Evolutionary conservation across 2,888 invertebrate genomes (phyloP), one percentile per base, ranked within the genome.

Genomic region (Agrenia bidenticulata): DNA sequence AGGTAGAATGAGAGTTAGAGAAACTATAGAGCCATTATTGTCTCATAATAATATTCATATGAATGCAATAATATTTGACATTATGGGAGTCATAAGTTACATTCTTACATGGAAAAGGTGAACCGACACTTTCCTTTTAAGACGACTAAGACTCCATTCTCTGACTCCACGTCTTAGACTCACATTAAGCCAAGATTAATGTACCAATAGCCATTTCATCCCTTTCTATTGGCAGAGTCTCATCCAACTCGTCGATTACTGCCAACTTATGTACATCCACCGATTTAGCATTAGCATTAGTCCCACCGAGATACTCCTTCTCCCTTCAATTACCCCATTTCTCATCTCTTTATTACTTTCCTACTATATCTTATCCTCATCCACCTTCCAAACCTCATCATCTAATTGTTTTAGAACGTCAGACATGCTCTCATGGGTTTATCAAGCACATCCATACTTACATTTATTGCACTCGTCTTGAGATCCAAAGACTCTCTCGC

Each of bases 51-150:
- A 71, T 72, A 72, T 67, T 72, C 73, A 70, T 70, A 72, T 72
- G 71, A 72, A 63, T 71, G 72, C 65, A 73, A 72, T 72, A 72
- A 73, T 68, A 69, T 68, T 73, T 76, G 74, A 74, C 73, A 73
- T 74, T 73, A 76, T 73, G 73, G 67, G 67, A 56, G 62, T 70
- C 73, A 73, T 76, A 76, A 76, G 66, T 76, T 74, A 67, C 62
- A 50, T 57, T 61, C 65, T 66, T 66, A 76, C 75, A 76, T 76
- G 74, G 74, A 76, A 76, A 72, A 76, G 75, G 75, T 74, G 69
- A 68, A 73, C 73, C 75, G 71, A 73, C 70, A 67, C 61, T 66
- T 61, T 69, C 72, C 67, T 66, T 71, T 72, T 66, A 69, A 67
- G 65, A 62, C 51, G 45, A 26, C 45, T 63, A 67, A 67, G 65